phyloP scores from a whole-genome alignment of 2,113 vertebrate species.

The Isichthys henryi region DNA sequence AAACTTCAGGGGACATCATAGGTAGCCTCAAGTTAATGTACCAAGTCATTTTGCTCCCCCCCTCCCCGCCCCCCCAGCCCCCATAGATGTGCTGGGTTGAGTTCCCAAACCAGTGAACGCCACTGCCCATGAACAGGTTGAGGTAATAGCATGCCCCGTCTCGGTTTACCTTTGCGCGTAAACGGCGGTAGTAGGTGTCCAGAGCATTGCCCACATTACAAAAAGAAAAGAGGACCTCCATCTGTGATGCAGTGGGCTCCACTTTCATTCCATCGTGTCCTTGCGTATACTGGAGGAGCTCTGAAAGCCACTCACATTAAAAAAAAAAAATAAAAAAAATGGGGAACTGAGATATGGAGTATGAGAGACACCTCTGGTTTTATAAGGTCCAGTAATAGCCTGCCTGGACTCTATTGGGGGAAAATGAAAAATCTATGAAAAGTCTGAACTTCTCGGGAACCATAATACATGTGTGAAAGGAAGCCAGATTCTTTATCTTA shows the following conservation, averaged over 20 bases:
- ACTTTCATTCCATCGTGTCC: background rate
- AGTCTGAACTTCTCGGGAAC: slow-evolving; percentile 50
- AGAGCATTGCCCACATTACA: background rate
- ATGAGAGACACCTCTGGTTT: slow-evolving; percentile 47
- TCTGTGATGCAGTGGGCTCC: background rate
- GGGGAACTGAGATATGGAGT: slow-evolving; percentile 46
- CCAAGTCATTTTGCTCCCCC: background rate
- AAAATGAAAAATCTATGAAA: slow-evolving; percentile 55
- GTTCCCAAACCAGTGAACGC: too few relatives aligned
- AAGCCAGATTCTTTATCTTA: background rate
- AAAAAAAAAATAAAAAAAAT: slow-evolving; percentile 26
- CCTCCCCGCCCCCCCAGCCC: background rate
- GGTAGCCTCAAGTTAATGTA: background rate
- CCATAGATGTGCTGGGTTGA: background rate
- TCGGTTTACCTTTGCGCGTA: background rate
- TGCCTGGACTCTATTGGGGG: slow-evolving; percentile 9
- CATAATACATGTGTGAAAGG: slow-evolving; percentile 57
- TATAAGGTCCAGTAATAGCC: slow-evolving; percentile 22
- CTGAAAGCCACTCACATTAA: slow-evolving; percentile 60
- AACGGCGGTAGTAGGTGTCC: background rate
- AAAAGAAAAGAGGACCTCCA: background rate
- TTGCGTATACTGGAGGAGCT: slow-evolving; percentile 26
- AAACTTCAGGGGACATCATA: background rate
- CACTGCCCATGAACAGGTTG: background rate
- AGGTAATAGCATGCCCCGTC: background rate